Conservation (phyloP, 2,888 invertebrate genomes). For the Lycaena phlaeas region DNA sequence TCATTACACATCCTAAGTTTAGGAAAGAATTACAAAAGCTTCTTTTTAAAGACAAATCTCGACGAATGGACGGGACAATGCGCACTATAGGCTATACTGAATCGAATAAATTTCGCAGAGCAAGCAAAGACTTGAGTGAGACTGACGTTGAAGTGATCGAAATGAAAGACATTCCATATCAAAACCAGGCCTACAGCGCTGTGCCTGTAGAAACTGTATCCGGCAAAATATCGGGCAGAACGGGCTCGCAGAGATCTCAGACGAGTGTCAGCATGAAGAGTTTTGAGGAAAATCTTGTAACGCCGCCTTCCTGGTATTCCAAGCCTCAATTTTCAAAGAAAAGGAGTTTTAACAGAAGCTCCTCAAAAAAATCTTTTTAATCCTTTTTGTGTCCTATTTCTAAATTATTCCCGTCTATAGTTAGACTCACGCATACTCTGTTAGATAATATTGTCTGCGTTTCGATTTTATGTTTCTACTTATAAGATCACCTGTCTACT, state of each 20-base stretch:
- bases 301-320: slow-evolving; percentile 67
- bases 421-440: slow-evolving; percentile 2
- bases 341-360: slow-evolving; percentile 54
- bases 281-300: slow-evolving; percentile 44
- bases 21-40: slow-evolving; percentile 73
- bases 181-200: slow-evolving; percentile 25
- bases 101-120: slow-evolving; percentile 37
- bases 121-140: slow-evolving; percentile 56
- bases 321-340: slow-evolving; percentile 68
- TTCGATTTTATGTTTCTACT: too few species aligned
- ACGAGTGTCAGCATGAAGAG: slow-evolving; percentile 52
- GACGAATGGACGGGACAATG: slow-evolving; percentile 47
- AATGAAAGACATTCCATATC: slow-evolving; percentile 63
- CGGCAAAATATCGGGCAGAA: slow-evolving; percentile 39
- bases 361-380: slow-evolving; percentile 36
- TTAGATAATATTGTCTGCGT: not conserved
- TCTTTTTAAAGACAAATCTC: slow-evolving; percentile 49
- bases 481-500: too few species aligned
- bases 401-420: too few species aligned
- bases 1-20: slow-evolving; percentile 85
- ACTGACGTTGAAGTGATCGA: slow-evolving; percentile 69
- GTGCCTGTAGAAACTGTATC: slow-evolving; percentile 40
- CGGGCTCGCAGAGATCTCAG: slow-evolving; percentile 40
- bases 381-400: not conserved
- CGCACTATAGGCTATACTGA: slow-evolving; percentile 48